Evolutionary conservation across 53 echinoderm and acorn worm genomes (phyloP), one percentile per base, ranked within the genome.

Genomic region (Hippasteria phrygiana): DNA sequence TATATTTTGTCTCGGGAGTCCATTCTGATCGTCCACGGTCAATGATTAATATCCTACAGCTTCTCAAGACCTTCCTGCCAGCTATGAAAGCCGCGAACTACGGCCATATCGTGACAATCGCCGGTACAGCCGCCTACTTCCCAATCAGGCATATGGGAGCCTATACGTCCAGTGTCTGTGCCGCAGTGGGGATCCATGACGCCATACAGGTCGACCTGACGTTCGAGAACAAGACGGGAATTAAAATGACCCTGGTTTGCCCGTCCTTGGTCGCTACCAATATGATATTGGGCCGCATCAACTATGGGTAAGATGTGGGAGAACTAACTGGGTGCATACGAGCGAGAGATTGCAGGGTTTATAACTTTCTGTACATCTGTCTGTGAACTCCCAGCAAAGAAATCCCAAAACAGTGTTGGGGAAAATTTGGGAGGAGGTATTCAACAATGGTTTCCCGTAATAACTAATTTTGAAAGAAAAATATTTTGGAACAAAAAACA

Each of bases 1-100:
- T 45, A 7, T 45, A 45, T 45, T 45, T 7, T 45, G 11, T 45
- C 5, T 11, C 46, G 46, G 46, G 11, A 7, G 46, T 45, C 46
- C 11, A 11, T 45, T 45, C 46, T 11, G 46, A 45, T 45, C 26
- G 59, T 59, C 7, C 2, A 59, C 26, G 59, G 24, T 9, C 20
- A 14, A 51, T 17, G 9, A 17, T 26, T 26, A 3, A 17, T 59
- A 35, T 33, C 36, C 54, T 72, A 4, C 83, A 97, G 97, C 93
- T 93, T 12, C 90, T 95, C 32, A 97, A 97, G 87, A 88, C 97
- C 12, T 97, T 97, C 81, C 73, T 95, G 34, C 97, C 97, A n/a
- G 77, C 88, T 28, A 97, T 97, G 91, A 55, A 95, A 13, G 89
- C 74, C 41, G 90, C 92, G 5, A 94, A 94, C 69, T 93, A 95